Percentiles rank a stretch among this genome's conserved stretches.
Evolutionary conservation across 2,888 invertebrate species (phyloP).

Genomic region (Sarcophaga subvicina): DNA sequence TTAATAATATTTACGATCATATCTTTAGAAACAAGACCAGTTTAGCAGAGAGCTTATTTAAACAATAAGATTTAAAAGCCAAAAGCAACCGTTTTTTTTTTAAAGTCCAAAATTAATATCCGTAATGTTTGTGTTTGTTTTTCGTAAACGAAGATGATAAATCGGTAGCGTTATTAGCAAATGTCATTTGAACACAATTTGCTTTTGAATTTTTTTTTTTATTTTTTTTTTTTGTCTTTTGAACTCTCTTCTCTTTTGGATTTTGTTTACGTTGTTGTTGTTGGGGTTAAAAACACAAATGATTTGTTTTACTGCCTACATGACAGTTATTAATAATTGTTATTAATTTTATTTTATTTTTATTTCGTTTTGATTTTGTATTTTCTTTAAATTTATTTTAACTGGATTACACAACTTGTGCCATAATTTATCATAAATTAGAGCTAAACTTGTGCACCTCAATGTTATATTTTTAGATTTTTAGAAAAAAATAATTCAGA

Average conservation of each 20-base stretch:
- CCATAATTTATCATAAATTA: slow-evolving; percentile 48
- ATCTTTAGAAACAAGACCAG: neutral
- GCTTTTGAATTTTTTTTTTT: neutral
- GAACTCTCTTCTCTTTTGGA: neutral
- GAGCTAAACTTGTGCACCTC: slow-evolving; percentile 15
- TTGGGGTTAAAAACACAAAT: slow-evolving; percentile 36
- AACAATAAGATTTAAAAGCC: neutral
- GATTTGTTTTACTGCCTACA: slow-evolving; percentile 73
- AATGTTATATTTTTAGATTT: slow-evolving; percentile 48
- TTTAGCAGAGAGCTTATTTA: slow-evolving; percentile 13
- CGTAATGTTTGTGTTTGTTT: slow-evolving; percentile 18
- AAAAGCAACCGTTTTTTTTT: slow-evolving; percentile 7
- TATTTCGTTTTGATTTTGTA: neutral
- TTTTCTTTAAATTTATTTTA: slow-evolving; percentile 25
- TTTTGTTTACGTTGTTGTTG: neutral
- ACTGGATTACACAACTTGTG: slow-evolving; percentile 53
- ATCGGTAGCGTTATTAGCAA: slow-evolving; percentile 65
- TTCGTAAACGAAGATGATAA: slow-evolving; percentile 36
- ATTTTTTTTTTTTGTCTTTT: neutral
- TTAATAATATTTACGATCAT: neutral
- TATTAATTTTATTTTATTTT: slow-evolving; percentile 70
- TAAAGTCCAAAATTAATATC: slow-evolving; percentile 1
- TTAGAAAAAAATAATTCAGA: neutral
- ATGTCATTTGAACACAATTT: slow-evolving; percentile 46
- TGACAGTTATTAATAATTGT: slow-evolving; percentile 75